These are phyloP conservation scores for Harlomillsia oculata DNA, from an alignment of 1,140 invertebrate genomes.

Conservation along the genomic window DNA sequence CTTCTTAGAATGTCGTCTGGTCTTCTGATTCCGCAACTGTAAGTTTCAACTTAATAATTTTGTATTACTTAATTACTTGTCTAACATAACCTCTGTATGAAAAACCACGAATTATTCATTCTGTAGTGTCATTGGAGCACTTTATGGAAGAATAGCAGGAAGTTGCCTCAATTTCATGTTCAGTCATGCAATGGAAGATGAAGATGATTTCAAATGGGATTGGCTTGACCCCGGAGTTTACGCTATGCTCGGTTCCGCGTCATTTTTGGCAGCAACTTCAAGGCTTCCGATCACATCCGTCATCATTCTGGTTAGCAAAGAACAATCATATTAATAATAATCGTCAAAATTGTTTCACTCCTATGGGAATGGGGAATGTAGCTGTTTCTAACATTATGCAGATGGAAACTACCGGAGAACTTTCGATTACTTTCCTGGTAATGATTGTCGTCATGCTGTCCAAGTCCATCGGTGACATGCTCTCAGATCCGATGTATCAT, in stretches of 20 bases:
- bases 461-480: slow-evolving; percentile 43
- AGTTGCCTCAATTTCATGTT: slow-evolving; percentile 39
- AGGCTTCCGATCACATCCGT: slow-evolving; percentile 43
- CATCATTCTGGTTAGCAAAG: slow-evolving; percentile 42
- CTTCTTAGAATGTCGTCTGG: slow-evolving; percentile 42
- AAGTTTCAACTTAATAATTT: slow-evolving; percentile 1
- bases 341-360: too few species aligned
- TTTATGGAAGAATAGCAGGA: slow-evolving; percentile 44
- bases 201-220: slow-evolving; percentile 37
- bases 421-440: slow-evolving; percentile 43
- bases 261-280: slow-evolving; percentile 44
- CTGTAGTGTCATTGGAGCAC: slow-evolving; percentile 37
- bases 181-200: slow-evolving; percentile 1
- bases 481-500: slow-evolving; percentile 44
- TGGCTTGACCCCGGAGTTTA: slow-evolving; percentile 47
- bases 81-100: too few species aligned
- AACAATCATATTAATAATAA: too few species aligned
- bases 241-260: slow-evolving; percentile 43
- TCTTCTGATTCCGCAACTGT: slow-evolving; percentile 41
- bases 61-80: neutral
- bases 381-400: too few species aligned
- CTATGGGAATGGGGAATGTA: too few species aligned
- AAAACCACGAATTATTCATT: too few species aligned
- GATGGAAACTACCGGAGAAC: slow-evolving; percentile 44
- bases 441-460: slow-evolving; percentile 45